Evolutionary conservation across 92 coral and sea anemone species (phyloP).

Genomic region (Siderastrea radians): DNA sequence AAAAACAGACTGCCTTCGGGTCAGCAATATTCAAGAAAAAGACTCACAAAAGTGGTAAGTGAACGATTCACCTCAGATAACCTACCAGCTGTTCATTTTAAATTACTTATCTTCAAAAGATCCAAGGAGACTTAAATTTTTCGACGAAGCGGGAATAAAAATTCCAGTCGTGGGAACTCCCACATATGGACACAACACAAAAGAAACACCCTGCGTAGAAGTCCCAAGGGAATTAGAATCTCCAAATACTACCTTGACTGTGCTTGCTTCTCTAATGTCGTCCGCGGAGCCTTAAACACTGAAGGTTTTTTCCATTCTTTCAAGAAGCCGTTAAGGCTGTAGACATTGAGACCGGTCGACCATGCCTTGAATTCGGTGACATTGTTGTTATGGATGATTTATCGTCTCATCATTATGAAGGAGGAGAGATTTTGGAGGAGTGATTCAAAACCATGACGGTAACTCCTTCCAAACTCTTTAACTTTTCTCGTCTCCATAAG

Average conservation of each 20-base stretch:
- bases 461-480: no score
- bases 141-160: constrained; percentile 42
- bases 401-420: constrained; percentile 50
- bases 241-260: constrained; percentile 39
- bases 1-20: no score
- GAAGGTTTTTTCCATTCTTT: constrained; percentile 32
- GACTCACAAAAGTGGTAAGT: no score
- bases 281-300: constrained; percentile 43
- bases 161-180: constrained; percentile 29
- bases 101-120: no score
- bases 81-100: no score
- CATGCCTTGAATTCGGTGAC: constrained; percentile 37
- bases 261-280: constrained; percentile 56
- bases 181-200: constrained; percentile 36
- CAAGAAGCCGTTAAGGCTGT: constrained; percentile 46
- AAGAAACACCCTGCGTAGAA: constrained; percentile 39
- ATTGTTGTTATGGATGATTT: constrained; percentile 56
- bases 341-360: constrained; percentile 43
- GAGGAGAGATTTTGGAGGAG: constrained; percentile 49
- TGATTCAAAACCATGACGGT: constrained; percentile 25
- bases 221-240: constrained; percentile 36
- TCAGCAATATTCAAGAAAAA: no score
- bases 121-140: no score
- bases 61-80: no score
- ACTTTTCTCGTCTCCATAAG: no score